Evolutionary conservation across 2,113 vertebrate species (phyloP).

Genomic region (Amphiprion percula): DNA sequence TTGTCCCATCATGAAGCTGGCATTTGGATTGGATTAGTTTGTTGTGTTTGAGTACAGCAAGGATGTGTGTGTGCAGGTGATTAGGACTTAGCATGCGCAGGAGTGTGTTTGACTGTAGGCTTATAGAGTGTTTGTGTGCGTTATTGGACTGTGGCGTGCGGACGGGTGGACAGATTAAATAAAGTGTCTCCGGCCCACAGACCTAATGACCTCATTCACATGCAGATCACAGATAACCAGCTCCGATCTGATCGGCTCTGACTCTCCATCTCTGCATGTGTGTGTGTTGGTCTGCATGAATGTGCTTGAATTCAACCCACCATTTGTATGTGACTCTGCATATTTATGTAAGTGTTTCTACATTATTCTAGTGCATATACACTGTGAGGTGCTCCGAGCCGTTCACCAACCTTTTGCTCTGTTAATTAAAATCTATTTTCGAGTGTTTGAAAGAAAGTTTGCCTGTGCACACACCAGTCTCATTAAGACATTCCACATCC

Average conservation of each 20-base stretch:
- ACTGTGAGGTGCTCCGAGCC: background rate
- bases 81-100: slow-evolving; percentile 4
- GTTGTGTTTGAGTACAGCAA: background rate
- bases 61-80: background rate
- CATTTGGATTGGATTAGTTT: slow-evolving; percentile 11
- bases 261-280: slow-evolving; percentile 6
- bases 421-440: slow-evolving; percentile 29
- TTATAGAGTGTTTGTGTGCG: background rate
- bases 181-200: slow-evolving; percentile 9
- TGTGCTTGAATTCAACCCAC: slow-evolving; percentile 1
- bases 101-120: background rate
- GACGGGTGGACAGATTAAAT: slow-evolving; percentile 32
- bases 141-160: slow-evolving; percentile 17
- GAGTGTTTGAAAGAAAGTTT: background rate
- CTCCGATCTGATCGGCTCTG: slow-evolving; percentile 28
- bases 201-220: slow-evolving; percentile 60
- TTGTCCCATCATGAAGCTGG: slow-evolving; percentile 9
- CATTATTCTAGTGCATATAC: background rate
- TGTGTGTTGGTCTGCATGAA: background rate
- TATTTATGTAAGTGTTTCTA: slow-evolving; percentile 6
- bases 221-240: slow-evolving; percentile 44
- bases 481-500: slow-evolving; percentile 1
- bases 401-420: background rate
- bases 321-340: slow-evolving; percentile 22
- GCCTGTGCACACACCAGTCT: background rate